A percentile compares a stretch with the other conserved stretches of the same genome.
Evolutionary conservation across 1,140 invertebrate genomes (phyloP).

Genomic region (Macrosteles quadrilineatus): DNA sequence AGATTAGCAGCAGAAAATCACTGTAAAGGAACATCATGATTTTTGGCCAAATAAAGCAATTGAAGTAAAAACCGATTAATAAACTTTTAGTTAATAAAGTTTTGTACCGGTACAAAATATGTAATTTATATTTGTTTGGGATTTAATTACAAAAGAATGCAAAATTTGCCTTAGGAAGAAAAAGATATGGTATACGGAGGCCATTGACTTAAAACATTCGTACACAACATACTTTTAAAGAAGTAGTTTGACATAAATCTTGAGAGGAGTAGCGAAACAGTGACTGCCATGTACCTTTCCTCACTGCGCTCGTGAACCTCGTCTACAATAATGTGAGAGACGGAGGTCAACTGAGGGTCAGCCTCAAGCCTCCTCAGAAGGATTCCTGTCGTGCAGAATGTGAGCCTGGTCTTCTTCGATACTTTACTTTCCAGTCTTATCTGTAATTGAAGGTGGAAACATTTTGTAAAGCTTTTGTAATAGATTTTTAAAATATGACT

Average conservation of each 20-base stretch:
- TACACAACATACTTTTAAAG: too few relatives aligned
- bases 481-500: background rate
- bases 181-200: too few relatives aligned
- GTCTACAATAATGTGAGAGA: conserved; percentile 82
- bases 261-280: too few relatives aligned
- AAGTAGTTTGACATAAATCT: too few relatives aligned
- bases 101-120: too few relatives aligned
- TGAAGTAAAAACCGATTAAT: too few relatives aligned
- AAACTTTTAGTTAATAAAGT: too few relatives aligned
- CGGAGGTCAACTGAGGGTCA: conserved; percentile 67
- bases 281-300: too few relatives aligned
- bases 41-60: background rate
- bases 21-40: conserved; percentile 57
- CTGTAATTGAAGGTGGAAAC: conserved; percentile 46
- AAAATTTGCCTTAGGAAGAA: too few relatives aligned
- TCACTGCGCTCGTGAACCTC: conserved; percentile 91
- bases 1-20: conserved; percentile 78
- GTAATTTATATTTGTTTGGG: too few relatives aligned
- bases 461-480: background rate
- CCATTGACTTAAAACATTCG: too few relatives aligned
- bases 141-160: too few relatives aligned
- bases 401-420: conserved; percentile 73
- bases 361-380: conserved; percentile 75
- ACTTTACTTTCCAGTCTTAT: conserved; percentile 76
- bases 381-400: conserved; percentile 92